Conservation (phyloP, 2,797 vertebrate genomes). For the Chrosomus eos region DNA sequence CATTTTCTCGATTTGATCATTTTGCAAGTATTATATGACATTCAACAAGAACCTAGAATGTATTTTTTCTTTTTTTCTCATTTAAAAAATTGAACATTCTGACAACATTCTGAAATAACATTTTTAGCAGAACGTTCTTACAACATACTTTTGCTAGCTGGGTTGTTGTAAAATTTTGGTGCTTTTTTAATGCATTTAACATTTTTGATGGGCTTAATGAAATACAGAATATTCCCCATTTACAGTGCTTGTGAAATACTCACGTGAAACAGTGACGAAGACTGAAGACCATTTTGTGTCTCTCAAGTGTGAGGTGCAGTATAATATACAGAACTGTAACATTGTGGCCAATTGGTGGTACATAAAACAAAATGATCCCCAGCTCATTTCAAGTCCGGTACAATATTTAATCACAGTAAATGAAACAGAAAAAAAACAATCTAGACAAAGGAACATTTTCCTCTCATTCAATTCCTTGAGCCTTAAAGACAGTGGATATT, state of each 20-base stretch:
- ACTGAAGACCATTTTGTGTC: not conserved
- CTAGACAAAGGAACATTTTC: not conserved
- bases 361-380: accelerated
- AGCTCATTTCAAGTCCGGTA: not conserved
- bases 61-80: no score
- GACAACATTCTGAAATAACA: not conserved
- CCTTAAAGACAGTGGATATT: not conserved
- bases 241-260: constrained; percentile 21
- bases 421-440: not conserved
- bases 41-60: not conserved
- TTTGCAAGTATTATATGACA: not conserved
- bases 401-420: constrained; percentile 13
- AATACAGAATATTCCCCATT: not conserved
- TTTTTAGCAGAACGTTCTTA: not conserved
- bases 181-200: not conserved
- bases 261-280: not conserved
- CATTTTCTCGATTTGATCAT: not conserved
- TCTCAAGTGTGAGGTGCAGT: constrained; percentile 24
- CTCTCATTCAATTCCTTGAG: constrained; percentile 12
- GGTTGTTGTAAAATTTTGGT: not conserved
- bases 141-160: not conserved
- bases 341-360: not conserved
- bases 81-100: not conserved
- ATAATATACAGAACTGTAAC: not conserved
- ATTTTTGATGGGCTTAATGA: not conserved